Conservation (phyloP, 2,888 invertebrate species). For the Agapostemon virescens region DNA sequence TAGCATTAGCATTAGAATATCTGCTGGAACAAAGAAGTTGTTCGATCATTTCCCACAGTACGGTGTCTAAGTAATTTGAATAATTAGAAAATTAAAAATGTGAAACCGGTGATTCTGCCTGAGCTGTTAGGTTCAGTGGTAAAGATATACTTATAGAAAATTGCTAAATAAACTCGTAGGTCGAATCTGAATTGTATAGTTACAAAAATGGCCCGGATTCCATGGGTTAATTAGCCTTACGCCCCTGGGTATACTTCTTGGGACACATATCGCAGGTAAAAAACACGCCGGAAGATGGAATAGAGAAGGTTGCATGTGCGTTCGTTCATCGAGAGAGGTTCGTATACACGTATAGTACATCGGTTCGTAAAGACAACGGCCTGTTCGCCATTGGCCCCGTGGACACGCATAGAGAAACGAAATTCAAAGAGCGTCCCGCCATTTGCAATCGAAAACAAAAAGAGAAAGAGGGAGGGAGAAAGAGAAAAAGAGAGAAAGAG, state of each 20-base stretch:
- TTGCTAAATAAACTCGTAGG: too few relatives aligned
- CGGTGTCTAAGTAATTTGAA: too few relatives aligned
- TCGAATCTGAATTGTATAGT: too few relatives aligned
- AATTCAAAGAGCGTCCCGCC: slow-evolving; percentile 71
- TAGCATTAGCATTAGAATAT: too few relatives aligned
- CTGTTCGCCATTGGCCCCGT: slow-evolving; percentile 66
- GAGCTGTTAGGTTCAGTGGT: too few relatives aligned
- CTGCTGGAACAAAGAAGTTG: too few relatives aligned
- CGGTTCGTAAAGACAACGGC: slow-evolving; percentile 70
- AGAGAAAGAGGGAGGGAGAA: neutral
- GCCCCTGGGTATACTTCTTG: slow-evolving; percentile 50
- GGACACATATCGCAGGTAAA: slow-evolving; percentile 51
- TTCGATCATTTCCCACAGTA: too few relatives aligned
- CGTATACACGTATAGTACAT: slow-evolving; percentile 37
- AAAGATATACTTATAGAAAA: too few relatives aligned
- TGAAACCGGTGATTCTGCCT: too few relatives aligned
- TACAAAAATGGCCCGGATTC: too few relatives aligned
- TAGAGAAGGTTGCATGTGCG: slow-evolving; percentile 58
- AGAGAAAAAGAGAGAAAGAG: slow-evolving; percentile 44
- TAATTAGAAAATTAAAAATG: too few relatives aligned
- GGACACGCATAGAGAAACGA: slow-evolving; percentile 44
- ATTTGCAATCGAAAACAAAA: slow-evolving; percentile 66
- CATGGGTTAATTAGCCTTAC: slow-evolving; percentile 44
- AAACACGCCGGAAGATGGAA: slow-evolving; percentile 49
- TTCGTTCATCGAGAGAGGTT: slow-evolving; percentile 54